Evolutionary conservation across 2,113 vertebrate genomes (phyloP), one percentile per base, ranked within the genome.

Genomic region (Scalopus aquaticus): DNA sequence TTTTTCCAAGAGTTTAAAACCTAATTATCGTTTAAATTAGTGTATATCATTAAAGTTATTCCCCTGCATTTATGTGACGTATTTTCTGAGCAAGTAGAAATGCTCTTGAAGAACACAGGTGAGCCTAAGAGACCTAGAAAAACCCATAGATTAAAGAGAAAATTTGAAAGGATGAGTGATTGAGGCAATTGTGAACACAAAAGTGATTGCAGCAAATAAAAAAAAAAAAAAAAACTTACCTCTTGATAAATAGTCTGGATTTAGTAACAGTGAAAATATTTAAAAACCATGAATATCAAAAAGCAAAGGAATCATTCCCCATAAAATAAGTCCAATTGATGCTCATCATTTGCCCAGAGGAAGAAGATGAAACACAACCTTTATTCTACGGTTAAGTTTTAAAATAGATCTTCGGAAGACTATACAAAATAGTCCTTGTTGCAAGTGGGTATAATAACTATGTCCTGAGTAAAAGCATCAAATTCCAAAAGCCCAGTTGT

Each of bases 171-270:
- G 22, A 46, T 94, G 62, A 88, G 32, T 42, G 58, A 5, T 90
- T 73, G 72, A 85, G 82, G 81, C 26, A 69, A 88, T 22, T 86
- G 15, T 78, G 49, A 88, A 9, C n/a, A 60, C 65, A 64, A 91
- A 90, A 60, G 35, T 7, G 9, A 84, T 56, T 51, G 72, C 79
- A 39, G 8, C 1, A 58, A 44, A 44, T 44, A 49, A 49, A 44
- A 20, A 88, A 76, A 67, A 64, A 85, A 79, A 64, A 81, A 79
- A 93, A 80, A 65, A 44, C 22, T 88, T 30, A 60, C 24, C 30
- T 79, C 26, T 92, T 97, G 54, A 7, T 85, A 65, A 90, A 16
- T 20, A 32, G 20, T 74, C 20, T 87, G 76, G 42, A 87, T 67
- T 51, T 39, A 89, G 49, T 67, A n/a, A 46, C 13, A n/a, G 13